phyloP scores from a whole-genome alignment of 2,888 invertebrate genomes.

The Slavum lentiscoides region DNA sequence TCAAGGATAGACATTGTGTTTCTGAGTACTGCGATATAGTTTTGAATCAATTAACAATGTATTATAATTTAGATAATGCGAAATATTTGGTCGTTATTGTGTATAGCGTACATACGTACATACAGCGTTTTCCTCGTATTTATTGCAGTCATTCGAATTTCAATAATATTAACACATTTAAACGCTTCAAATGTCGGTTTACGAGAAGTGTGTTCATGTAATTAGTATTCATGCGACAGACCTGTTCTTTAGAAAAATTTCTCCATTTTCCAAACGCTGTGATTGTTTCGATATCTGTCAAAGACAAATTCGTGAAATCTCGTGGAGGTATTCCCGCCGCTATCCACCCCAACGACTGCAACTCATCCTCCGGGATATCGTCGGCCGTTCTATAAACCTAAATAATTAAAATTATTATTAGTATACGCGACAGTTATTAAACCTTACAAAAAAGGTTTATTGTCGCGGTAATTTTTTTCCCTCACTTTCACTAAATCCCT shows the following conservation, averaged over 20 bases:
- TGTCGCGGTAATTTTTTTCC: background rate
- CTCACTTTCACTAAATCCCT: conserved; percentile 44
- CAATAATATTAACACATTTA: too few relatives aligned
- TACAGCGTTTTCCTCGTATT: too few relatives aligned
- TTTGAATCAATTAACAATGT: background rate
- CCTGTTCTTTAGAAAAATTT: conserved; percentile 61
- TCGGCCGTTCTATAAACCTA: conserved; percentile 59
- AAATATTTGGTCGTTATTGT: background rate
- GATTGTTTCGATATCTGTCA: conserved; percentile 64
- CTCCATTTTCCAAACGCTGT: conserved; percentile 65
- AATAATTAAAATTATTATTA: background rate
- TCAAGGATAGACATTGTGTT: too few relatives aligned
- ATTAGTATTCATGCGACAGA: background rate
- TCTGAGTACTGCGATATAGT: background rate
- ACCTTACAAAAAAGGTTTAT: background rate
- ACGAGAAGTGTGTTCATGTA: background rate
- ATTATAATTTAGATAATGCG: background rate
- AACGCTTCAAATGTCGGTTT: background rate
- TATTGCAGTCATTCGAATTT: too few relatives aligned
- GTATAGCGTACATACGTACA: background rate
- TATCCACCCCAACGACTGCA: conserved; percentile 63
- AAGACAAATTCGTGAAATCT: conserved; percentile 64
- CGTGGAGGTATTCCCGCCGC: conserved; percentile 62
- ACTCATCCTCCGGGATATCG: conserved; percentile 62
- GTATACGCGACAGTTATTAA: background rate